phyloP scores from a whole-genome alignment of 2,113 vertebrate species.

The Pituophis catenifer region DNA sequence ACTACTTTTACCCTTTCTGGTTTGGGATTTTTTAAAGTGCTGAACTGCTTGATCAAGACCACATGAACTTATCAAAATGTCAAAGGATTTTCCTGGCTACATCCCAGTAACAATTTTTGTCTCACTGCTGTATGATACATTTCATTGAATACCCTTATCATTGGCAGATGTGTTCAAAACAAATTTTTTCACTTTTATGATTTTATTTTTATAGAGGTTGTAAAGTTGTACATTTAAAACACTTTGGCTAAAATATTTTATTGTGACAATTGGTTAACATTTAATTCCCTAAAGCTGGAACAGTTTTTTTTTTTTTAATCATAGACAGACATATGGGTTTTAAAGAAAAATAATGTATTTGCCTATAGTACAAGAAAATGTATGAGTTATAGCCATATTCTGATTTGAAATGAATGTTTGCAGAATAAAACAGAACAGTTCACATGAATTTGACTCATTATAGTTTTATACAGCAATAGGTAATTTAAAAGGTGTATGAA shows the following conservation, averaged over 20 bases:
- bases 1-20: conserved; percentile 56
- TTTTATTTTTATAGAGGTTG: conserved; percentile 46
- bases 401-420: conserved; percentile 23
- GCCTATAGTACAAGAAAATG: neutral
- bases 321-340: conserved; percentile 29
- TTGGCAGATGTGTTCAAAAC: conserved; percentile 63
- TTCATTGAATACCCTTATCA: conserved; percentile 59
- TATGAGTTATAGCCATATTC: conserved; percentile 46
- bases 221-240: conserved; percentile 62
- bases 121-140: conserved; percentile 53
- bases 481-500: neutral
- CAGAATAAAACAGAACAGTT: conserved; percentile 34
- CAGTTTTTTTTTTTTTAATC: neutral
- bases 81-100: conserved; percentile 57
- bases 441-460: neutral
- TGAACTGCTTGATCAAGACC: conserved; percentile 62
- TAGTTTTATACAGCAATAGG: neutral
- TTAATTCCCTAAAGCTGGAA: conserved; percentile 46
- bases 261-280: conserved; percentile 58
- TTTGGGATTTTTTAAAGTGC: conserved; percentile 54
- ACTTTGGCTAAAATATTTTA: conserved; percentile 50
- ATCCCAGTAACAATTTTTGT: conserved; percentile 57
- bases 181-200: conserved; percentile 63
- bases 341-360: neutral
- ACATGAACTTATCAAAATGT: conserved; percentile 56